Evolutionary conservation across 1,140 invertebrate genomes (phyloP).

Genomic region (Zaprionus gabonicus): DNA sequence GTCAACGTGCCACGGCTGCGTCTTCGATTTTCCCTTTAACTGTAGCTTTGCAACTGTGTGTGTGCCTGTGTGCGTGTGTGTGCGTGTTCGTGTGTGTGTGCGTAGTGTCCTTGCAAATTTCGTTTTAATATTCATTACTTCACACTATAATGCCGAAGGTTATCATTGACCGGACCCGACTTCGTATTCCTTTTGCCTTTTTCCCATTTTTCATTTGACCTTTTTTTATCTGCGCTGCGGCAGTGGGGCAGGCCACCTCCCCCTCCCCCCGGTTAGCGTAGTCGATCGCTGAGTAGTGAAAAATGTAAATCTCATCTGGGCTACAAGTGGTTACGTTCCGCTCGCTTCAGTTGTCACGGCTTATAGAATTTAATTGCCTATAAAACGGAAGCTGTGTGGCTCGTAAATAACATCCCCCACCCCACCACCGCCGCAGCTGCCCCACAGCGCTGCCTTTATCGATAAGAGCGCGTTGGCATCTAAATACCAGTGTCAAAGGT

Average conservation of each 20-base stretch:
- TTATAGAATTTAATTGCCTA: conserved; percentile 82
- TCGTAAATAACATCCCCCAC: conserved; percentile 46
- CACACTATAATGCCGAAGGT: conserved; percentile 63
- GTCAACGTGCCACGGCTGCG: conserved; percentile 61
- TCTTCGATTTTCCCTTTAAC: conserved; percentile 48
- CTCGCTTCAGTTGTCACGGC: conserved; percentile 61
- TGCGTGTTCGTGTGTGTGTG: neutral
- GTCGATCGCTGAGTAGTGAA: conserved; percentile 19
- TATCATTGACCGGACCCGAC: conserved; percentile 34
- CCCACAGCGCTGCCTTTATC: conserved; percentile 13
- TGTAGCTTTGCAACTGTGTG: neutral
- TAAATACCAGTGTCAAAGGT: conserved; percentile 63
- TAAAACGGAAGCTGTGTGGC: conserved; percentile 68
- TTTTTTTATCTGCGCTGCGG: conserved; percentile 16
- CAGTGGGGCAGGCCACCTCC: neutral
- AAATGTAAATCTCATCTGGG: conserved; percentile 44
- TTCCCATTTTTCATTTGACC: conserved; percentile 25
- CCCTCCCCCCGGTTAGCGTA: neutral
- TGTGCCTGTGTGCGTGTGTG: neutral
- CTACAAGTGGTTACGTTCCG: conserved; percentile 47
- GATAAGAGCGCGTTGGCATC: conserved; percentile 44
- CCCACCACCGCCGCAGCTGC: neutral
- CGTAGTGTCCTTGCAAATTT: conserved; percentile 53
- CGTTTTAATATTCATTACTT: conserved; percentile 82
- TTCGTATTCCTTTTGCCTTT: neutral